Evolutionary conservation across 2,797 vertebrate genomes (phyloP), one percentile per base, ranked within the genome.

Genomic region (Phrynocephalus guinanensis): DNA sequence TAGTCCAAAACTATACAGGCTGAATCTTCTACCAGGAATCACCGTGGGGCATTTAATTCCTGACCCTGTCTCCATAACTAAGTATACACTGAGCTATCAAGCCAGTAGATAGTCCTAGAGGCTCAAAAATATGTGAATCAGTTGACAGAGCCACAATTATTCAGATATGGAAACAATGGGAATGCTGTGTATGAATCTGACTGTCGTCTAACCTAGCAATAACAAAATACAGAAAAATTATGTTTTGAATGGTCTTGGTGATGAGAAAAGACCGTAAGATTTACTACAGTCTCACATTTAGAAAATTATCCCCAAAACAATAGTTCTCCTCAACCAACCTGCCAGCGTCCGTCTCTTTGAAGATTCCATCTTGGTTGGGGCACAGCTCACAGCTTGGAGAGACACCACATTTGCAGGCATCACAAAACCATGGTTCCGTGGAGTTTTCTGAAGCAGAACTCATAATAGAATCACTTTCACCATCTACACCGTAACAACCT

Each of bases 391-490:
- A 99, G 95, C 98, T 99, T 68, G 99, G 98, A 75, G 96, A 96
- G 89, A 99, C 98, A 18, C 99, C 99, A 77, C 99, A 99, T 95
- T 99, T 99, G 93, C 99, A 99, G 81, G 99, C 99, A 60, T 99
- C 99, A 73, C 99, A 99, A 95, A 99, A 99, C 99, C 99, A 99
- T 1, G 99, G 99, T 92, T 99, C 99, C 0, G 99, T 99, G 9
- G 99, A 99, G 89, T 99, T 99, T 96, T 99, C 99, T 3, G 99
- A 99, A 86, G 99, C 98, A 0, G 99, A 99, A 93, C 99, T 99
- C 98, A 99, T 99, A 93, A 99, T 99, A 7, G 98, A 99, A 95
- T 99, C 99, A 50, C 99, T 99, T 93, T 99, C 99, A 1, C 99
- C 99, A 85, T 99, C 99, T 56, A 99, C 99, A 28, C 99, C 99